Conservation (phyloP, 2,888 invertebrate genomes). For the Calliopum simillimum region DNA sequence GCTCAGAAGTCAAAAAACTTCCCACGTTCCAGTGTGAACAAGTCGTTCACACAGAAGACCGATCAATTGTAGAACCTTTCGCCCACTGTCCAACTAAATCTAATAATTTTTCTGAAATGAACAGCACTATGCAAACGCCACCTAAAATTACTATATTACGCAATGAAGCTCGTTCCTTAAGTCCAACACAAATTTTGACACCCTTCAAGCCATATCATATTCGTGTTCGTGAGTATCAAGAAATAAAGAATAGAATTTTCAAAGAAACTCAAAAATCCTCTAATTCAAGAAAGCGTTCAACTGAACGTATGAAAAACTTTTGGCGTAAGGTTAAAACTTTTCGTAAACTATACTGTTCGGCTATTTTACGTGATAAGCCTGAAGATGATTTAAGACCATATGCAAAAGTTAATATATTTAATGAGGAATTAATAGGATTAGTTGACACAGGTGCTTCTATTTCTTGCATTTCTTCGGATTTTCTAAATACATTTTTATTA, state of each 20-base stretch:
- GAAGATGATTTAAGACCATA: constrained; percentile 1
- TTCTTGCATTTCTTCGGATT: not conserved
- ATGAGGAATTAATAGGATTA: not conserved
- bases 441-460: not conserved
- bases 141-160: not conserved
- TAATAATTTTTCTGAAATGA: not conserved
- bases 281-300: not conserved
- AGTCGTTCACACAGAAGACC: not conserved
- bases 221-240: not conserved
- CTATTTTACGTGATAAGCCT: not conserved
- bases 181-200: not conserved
- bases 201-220: not conserved
- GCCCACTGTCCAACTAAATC: no score
- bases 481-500: not conserved
- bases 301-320: not conserved
- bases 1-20: not conserved
- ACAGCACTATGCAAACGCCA: not conserved
- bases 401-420: not conserved
- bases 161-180: not conserved
- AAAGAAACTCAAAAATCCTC: not conserved
- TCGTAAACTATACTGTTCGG: not conserved
- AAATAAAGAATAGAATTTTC: not conserved
- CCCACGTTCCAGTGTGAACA: not conserved
- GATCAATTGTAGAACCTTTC: no score
- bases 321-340: not conserved